Conservation (phyloP, 2,888 invertebrate genomes). For the Gortyna flavago region DNA sequence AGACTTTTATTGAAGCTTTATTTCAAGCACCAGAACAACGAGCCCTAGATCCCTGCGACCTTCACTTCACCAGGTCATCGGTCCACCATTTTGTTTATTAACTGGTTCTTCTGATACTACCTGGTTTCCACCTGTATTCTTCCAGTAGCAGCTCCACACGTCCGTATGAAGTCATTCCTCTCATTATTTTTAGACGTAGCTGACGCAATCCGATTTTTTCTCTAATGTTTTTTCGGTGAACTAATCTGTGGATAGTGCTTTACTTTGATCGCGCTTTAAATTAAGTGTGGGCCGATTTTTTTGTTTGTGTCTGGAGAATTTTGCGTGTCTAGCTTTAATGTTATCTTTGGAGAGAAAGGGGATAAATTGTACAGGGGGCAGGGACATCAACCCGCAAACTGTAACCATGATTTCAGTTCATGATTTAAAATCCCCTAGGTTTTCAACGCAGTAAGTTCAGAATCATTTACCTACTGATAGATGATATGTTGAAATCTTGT, state of each 20-base stretch:
- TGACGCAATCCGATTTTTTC: slow-evolving; percentile 58
- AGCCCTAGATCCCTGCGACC: not conserved
- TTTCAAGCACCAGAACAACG: no score
- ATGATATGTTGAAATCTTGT: no score
- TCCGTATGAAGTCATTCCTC: slow-evolving; percentile 56
- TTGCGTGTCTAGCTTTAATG: slow-evolving; percentile 23
- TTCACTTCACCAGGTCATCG: not conserved
- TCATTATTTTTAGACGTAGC: slow-evolving; percentile 45
- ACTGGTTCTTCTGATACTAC: not conserved
- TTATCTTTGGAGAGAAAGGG: not conserved
- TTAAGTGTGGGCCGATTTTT: slow-evolving; percentile 45
- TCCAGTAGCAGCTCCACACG: slow-evolving; percentile 35
- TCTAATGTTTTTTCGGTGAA: slow-evolving; percentile 42
- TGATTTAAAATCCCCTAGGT: no score
- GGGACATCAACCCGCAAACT: no score
- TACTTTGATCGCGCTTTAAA: slow-evolving; percentile 30
- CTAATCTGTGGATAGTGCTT: slow-evolving; percentile 13
- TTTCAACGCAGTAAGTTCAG: no score
- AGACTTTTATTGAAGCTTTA: not conserved
- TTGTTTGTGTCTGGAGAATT: slow-evolving; percentile 34
- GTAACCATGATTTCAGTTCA: no score
- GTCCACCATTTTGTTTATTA: not conserved
- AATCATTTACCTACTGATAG: no score
- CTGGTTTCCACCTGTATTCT: slow-evolving; percentile 27
- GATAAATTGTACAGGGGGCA: not conserved